These are phyloP conservation scores for Dendrophyllia cribrosa DNA, from an alignment of 64 coral and sea anemone species.

Conservation along the genomic window DNA sequence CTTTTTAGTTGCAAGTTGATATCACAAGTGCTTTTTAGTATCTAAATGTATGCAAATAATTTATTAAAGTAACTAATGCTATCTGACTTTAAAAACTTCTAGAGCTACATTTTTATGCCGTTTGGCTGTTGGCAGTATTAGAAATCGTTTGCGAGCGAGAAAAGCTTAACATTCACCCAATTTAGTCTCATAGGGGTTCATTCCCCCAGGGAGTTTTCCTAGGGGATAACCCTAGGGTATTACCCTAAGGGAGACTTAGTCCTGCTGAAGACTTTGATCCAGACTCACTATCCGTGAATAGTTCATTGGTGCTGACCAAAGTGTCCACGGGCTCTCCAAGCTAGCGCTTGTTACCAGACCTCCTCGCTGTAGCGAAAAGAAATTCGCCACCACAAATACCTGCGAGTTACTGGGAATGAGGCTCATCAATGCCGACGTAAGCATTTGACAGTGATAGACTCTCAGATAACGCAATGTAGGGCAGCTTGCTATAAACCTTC, in stretches of 20 bases:
- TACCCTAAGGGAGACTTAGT: neutral
- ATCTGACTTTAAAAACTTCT: no score
- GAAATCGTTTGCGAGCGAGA: no score
- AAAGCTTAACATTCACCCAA: no score
- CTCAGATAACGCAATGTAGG: conserved; percentile 65
- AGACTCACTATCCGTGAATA: conserved; percentile 23
- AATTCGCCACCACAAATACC: conserved; percentile 92
- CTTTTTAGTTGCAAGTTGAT: no score
- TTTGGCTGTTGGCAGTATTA: no score
- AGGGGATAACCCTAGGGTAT: neutral
- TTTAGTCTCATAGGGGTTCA: neutral
- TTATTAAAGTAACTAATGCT: no score
- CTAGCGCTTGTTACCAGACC: conserved; percentile 22
- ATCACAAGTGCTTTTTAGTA: no score
- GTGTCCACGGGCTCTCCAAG: conserved; percentile 14
- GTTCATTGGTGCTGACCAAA: conserved; percentile 29
- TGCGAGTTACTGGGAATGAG: conserved; percentile 71
- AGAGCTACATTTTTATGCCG: no score
- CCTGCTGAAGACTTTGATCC: conserved; percentile 23
- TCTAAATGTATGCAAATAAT: no score
- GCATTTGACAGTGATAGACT: conserved; percentile 85
- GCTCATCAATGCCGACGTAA: conserved; percentile 73
- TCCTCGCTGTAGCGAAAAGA: conserved; percentile 44
- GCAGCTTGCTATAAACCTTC: conserved; percentile 22
- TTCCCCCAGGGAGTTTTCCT: no score